Base-by-base conservation (phyloP, 2,113 vertebrate species). In the Oryctolagus cuniculus region DNA sequence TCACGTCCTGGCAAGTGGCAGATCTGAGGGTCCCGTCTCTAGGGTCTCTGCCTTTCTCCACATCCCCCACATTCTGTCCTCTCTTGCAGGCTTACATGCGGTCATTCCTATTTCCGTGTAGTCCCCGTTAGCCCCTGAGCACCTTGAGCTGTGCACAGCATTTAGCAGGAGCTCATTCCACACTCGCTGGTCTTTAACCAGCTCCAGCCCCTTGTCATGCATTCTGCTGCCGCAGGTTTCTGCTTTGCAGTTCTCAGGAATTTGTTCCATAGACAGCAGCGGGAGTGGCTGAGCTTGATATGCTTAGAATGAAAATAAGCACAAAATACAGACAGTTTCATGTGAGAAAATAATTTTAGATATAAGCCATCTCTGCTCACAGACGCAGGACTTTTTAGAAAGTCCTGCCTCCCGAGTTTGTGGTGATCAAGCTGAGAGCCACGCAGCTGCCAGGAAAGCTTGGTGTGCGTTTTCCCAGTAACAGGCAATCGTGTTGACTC, bases 401-500 rank as follows among this genome's bases (percentile, higher is more conserved):
- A 73, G 77, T 61, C 84, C 53, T 2, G 27, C n/a, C 1, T 27
- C 24, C 63, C 22, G 8, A 2, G 63, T 78, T 55, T 25, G 13
- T 0, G 1, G 55, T 55, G 3, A 66, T 44, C 70, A 44, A 5
- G 49, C 22, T 2, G 75, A 55, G 51, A 11, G 21, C 64, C 72
- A 44, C 10, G 6, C 3, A 8, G 0, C 44, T 10, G 11, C 58
- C 3, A n/a, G 31, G 17, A 25, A 69, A 2, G 49, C 87, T 36
- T 21, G 34, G 51, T 12, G 24, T 58, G 1, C n/a, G 10, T 15
- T 4, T 6, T 36, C 10, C 2, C 10, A 0, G 6, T 2, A 16
- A 55, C 1, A 11, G 91, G 25, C 49, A 2, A 0, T 22, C 4
- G 19, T 10, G 51, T 10, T 21, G 12, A 29, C 66, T 74, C n/a